These are phyloP conservation scores for Leptosomus discolor DNA, from an alignment of 2,113 vertebrate species.

Conservation along the genomic window DNA sequence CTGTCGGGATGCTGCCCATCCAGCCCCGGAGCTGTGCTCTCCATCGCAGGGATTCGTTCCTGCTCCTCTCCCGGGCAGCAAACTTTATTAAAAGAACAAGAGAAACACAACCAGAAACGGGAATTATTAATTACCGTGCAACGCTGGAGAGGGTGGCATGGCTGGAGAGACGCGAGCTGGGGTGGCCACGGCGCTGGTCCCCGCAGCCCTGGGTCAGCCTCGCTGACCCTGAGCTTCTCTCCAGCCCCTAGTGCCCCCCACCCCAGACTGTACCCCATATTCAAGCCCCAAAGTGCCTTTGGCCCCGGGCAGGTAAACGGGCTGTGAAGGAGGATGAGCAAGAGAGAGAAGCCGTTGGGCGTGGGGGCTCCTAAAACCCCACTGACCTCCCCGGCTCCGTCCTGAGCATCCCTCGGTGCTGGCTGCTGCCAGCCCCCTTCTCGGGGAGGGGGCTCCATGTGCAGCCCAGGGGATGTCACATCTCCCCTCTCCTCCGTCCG, in stretches of 20 bases:
- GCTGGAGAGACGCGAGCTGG: fast-evolving
- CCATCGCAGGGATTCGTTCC: background rate
- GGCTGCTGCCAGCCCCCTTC: background rate
- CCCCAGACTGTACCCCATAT: background rate
- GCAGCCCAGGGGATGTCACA: background rate
- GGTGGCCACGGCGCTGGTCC: fast-evolving
- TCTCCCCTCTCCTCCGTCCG: background rate
- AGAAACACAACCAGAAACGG: background rate
- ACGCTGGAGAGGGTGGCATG: background rate
- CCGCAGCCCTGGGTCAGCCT: background rate
- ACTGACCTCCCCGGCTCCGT: background rate
- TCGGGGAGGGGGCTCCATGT: background rate
- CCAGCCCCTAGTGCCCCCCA: no score
- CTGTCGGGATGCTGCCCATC: background rate
- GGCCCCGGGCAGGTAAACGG: fast-evolving
- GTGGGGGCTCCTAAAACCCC: background rate
- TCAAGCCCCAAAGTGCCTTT: background rate
- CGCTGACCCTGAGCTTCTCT: background rate
- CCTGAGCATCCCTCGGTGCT: background rate
- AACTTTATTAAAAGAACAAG: background rate
- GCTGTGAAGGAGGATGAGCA: background rate
- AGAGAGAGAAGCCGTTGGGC: background rate
- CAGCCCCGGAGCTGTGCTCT: background rate
- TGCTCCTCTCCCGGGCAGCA: background rate
- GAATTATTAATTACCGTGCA: background rate